phyloP scores from a whole-genome alignment of 2,888 invertebrate species.

The Drosophila cracens region DNA sequence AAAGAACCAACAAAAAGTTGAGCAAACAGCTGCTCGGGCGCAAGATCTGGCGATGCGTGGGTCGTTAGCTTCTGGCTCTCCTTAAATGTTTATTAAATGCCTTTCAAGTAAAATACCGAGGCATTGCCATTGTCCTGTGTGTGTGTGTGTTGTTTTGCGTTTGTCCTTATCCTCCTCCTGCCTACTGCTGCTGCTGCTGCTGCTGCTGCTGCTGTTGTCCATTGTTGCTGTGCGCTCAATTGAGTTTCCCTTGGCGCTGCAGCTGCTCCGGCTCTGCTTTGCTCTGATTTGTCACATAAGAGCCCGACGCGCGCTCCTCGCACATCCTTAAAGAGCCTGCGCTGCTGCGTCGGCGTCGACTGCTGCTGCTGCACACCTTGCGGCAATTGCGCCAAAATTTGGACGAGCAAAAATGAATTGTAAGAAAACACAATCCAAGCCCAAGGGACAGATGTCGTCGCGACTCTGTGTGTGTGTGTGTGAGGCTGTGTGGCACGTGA shows the following conservation, averaged over 20 bases:
- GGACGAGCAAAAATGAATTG: slow-evolving; percentile 21
- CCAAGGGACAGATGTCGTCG: slow-evolving; percentile 69
- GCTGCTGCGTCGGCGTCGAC: slow-evolving; percentile 16
- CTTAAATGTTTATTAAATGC: slow-evolving; percentile 62
- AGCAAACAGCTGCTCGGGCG: slow-evolving; percentile 30
- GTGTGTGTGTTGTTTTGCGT: not conserved
- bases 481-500: slow-evolving; percentile 44
- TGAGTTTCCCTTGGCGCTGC: slow-evolving; percentile 39
- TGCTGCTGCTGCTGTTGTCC: slow-evolving; percentile 15
- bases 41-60: slow-evolving; percentile 51
- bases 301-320: slow-evolving; percentile 1
- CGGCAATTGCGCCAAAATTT: slow-evolving; percentile 69
- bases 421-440: slow-evolving; percentile 23
- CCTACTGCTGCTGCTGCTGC: slow-evolving; percentile 6
- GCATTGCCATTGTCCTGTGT: slow-evolving; percentile 17
- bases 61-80: slow-evolving; percentile 51
- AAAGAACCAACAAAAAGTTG: too few species aligned
- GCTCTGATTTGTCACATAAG: slow-evolving; percentile 74
- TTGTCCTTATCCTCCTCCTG: slow-evolving; percentile 2
- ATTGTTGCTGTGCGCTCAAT: slow-evolving; percentile 61
- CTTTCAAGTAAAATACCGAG: slow-evolving; percentile 40
- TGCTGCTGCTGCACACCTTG: slow-evolving; percentile 48
- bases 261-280: slow-evolving; percentile 31
- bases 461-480: slow-evolving; percentile 12
- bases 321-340: slow-evolving; percentile 20